Evolutionary conservation across 2,113 vertebrate genomes (phyloP).

Genomic region (Myotis lucifugus): DNA sequence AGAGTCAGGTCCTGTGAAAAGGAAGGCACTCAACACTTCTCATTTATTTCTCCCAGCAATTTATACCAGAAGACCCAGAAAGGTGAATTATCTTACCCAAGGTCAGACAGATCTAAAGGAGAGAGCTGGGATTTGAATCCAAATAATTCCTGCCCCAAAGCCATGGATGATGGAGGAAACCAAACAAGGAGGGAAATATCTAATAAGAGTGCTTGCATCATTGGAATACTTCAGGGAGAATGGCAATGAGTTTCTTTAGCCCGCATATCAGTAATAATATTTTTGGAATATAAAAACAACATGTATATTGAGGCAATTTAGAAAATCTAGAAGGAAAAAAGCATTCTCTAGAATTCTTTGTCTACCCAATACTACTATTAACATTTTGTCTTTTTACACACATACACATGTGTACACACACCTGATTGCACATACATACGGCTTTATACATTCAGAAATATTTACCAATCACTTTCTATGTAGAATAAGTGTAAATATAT

Average conservation of each 20-base stretch:
- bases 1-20: not conserved
- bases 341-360: not conserved
- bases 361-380: not conserved
- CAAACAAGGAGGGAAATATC: not conserved
- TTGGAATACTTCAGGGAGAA: not conserved
- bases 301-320: not conserved
- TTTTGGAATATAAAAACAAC: slow-evolving; percentile 35
- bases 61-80: not conserved
- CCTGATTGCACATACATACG: fast-evolving
- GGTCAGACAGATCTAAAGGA: not conserved
- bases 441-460: not conserved
- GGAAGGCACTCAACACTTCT: not conserved
- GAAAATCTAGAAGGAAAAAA: slow-evolving; percentile 11
- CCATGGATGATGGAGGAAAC: not conserved
- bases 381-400: not conserved
- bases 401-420: not conserved
- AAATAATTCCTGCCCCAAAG: not conserved
- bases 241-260: not conserved
- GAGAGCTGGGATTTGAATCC: not conserved
- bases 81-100: not conserved
- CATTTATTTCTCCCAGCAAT: not conserved
- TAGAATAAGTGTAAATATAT: not conserved
- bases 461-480: slow-evolving; percentile 4
- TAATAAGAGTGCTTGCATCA: not conserved
- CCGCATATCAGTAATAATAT: not conserved